Percentiles rank a stretch among this genome's conserved stretches.
These are phyloP conservation scores for Corythornis vintsioides DNA, from an alignment of 2,113 vertebrate genomes.

Conservation along the genomic window DNA sequence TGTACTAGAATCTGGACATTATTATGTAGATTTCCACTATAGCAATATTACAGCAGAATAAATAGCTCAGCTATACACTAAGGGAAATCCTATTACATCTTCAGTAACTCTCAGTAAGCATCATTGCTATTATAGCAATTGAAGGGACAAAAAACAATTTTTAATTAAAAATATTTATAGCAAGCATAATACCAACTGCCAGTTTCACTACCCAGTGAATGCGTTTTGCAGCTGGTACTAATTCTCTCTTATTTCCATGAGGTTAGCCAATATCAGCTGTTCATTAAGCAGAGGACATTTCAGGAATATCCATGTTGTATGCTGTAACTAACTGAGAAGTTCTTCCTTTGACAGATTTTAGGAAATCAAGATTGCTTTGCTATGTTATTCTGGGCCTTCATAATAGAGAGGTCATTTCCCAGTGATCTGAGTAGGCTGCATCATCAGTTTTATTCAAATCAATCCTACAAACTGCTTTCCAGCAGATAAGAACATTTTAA, in stretches of 20 bases:
- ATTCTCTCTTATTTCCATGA: conserved; percentile 73
- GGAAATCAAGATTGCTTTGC: conserved; percentile 58
- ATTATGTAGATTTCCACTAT: conserved; percentile 39
- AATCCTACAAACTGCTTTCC: conserved; percentile 46
- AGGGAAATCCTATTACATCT: conserved; percentile 57
- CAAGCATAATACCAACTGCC: conserved; percentile 73
- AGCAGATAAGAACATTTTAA: conserved; percentile 58
- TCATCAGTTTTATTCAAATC: conserved; percentile 60
- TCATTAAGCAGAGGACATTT: conserved; percentile 71
- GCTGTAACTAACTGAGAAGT: conserved; percentile 47
- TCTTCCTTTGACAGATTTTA: conserved; percentile 50
- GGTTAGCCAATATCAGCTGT: conserved; percentile 78
- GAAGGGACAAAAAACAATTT: conserved; percentile 76
- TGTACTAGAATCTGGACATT: conserved; percentile 6
- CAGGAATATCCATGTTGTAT: conserved; percentile 59
- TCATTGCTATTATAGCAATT: conserved; percentile 66
- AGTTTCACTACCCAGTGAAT: conserved; percentile 68
- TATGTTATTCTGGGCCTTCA: conserved; percentile 48
- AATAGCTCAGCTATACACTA: conserved; percentile 43
- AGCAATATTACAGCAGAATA: conserved; percentile 32
- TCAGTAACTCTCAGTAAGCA: conserved; percentile 57
- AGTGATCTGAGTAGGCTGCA: conserved; percentile 37
- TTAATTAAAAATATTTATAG: conserved; percentile 84
- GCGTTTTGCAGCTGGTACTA: conserved; percentile 74
- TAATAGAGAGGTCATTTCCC: conserved; percentile 58